Evolutionary conservation across 2,888 invertebrate species (phyloP).

Genomic region (Drosophila nr. medialis): DNA sequence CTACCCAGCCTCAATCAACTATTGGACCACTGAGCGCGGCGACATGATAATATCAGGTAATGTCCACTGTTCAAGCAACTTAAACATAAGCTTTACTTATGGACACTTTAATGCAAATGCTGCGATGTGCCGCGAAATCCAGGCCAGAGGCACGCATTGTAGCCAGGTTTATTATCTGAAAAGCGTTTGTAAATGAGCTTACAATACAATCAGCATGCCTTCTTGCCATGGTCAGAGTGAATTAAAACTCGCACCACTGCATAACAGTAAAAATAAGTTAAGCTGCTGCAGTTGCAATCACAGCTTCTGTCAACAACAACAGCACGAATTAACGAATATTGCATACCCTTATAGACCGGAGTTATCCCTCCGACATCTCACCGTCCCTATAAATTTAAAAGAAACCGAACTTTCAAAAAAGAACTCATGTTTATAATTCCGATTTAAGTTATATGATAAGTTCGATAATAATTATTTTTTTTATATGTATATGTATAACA

Average conservation of each 20-base stretch:
- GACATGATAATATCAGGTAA: slow-evolving; percentile 97
- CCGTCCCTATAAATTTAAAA: background rate
- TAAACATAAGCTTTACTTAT: slow-evolving; percentile 17
- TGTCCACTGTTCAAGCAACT: slow-evolving; percentile 51
- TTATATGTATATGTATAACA: background rate
- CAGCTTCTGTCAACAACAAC: slow-evolving; percentile 21
- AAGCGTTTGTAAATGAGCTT: slow-evolving; percentile 70
- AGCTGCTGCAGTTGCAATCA: slow-evolving; percentile 38
- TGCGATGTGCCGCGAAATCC: slow-evolving; percentile 1
- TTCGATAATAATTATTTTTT: background rate
- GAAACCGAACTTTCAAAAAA: background rate
- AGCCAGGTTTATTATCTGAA: slow-evolving; percentile 58
- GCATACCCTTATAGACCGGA: background rate
- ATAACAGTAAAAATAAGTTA: slow-evolving; percentile 49
- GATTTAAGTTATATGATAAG: background rate
- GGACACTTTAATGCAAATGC: slow-evolving; percentile 6
- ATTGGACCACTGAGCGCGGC: slow-evolving; percentile 96
- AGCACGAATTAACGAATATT: background rate
- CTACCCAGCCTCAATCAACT: slow-evolving; percentile 96
- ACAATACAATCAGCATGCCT: slow-evolving; percentile 66
- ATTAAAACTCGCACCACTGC: slow-evolving; percentile 48
- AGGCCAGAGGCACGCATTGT: background rate
- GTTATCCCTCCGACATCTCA: background rate
- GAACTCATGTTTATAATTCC: background rate
- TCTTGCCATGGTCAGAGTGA: slow-evolving; percentile 25